These are phyloP conservation scores for Cistogaster globosa DNA, from an alignment of 2,888 invertebrate genomes.

Conservation along the genomic window DNA sequence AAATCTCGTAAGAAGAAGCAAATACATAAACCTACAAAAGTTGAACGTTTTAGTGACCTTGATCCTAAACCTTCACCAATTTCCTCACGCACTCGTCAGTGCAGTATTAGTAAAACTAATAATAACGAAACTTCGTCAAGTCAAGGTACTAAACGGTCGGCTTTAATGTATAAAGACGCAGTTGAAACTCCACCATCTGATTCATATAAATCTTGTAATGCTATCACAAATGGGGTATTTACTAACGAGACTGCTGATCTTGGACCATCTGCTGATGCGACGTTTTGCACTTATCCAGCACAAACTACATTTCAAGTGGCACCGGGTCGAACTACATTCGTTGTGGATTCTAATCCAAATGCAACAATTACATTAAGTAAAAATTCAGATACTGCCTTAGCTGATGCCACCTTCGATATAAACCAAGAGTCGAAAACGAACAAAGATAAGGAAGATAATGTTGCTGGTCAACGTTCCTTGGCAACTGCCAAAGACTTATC, in stretches of 20 bases:
- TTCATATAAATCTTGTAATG: neutral
- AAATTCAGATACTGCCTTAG: conserved; percentile 38
- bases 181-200: conserved; percentile 73
- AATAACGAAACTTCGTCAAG: conserved; percentile 9
- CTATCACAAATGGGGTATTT: neutral
- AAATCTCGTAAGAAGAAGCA: conserved; percentile 77
- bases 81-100: conserved; percentile 77
- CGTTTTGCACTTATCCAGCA: conserved; percentile 73
- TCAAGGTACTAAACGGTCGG: conserved; percentile 44
- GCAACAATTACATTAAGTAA: conserved; percentile 72
- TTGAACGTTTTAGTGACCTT: conserved; percentile 79
- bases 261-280: conserved; percentile 71
- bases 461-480: conserved; percentile 74
- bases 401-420: conserved; percentile 75
- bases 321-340: conserved; percentile 74
- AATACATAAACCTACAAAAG: conserved; percentile 78
- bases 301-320: conserved; percentile 74
- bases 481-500: conserved; percentile 75
- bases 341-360: conserved; percentile 73
- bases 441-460: conserved; percentile 48
- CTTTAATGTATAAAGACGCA: conserved; percentile 83
- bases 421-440: conserved; percentile 8
- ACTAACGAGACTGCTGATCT: conserved; percentile 52
- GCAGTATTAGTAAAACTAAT: conserved; percentile 66
- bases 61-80: conserved; percentile 73